These are phyloP conservation scores for Cnemophilus loriae DNA, from an alignment of 2,113 vertebrate species.

Conservation along the genomic window DNA sequence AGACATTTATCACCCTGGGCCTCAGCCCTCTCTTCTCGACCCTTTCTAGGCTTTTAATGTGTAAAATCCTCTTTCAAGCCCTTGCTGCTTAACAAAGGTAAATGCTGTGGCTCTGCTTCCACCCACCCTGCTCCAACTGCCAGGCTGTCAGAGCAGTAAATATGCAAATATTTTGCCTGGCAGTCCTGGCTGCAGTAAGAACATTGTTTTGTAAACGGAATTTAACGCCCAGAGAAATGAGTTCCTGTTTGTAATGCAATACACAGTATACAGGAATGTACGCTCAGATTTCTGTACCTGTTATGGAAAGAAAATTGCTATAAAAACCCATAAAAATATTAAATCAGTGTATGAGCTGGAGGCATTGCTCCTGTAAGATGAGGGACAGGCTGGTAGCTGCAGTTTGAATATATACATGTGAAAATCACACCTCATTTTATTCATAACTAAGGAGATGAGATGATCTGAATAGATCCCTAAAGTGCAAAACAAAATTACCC, in stretches of 20 bases:
- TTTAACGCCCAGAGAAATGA: background rate
- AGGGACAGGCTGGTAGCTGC: background rate
- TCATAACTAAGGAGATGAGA: background rate
- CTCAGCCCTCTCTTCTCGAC: background rate
- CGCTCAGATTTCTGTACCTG: background rate
- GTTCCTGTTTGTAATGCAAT: background rate
- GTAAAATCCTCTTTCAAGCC: background rate
- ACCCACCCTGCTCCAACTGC: background rate
- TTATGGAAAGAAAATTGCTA: background rate
- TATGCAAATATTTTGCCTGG: background rate
- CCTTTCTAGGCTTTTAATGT: background rate
- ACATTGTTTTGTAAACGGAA: background rate
- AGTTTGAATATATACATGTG: background rate
- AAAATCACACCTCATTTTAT: background rate
- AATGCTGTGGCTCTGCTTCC: background rate
- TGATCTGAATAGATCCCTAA: background rate
- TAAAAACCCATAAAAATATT: background rate
- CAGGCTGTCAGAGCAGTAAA: background rate
- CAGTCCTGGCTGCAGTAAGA: background rate
- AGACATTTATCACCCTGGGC: background rate
- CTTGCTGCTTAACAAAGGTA: background rate
- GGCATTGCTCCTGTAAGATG: background rate
- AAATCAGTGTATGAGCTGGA: background rate
- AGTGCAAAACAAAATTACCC: background rate
- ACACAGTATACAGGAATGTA: background rate